Percentiles rank a stretch among this genome's conserved stretches.
phyloP scores from a whole-genome alignment of 1,140 invertebrate species.

The Conus betulinus region DNA sequence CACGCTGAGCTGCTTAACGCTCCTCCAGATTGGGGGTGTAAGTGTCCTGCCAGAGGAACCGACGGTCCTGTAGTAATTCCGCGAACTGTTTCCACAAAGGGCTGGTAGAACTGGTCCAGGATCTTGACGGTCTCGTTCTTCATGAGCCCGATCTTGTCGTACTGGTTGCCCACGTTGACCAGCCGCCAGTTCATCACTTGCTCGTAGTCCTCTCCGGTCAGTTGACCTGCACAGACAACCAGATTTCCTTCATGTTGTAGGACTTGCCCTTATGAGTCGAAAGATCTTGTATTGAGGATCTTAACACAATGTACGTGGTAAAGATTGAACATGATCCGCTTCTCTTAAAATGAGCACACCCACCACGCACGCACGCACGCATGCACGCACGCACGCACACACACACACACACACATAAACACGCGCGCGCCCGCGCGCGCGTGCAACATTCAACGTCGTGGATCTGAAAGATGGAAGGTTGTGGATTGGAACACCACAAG shows the following conservation, averaged over 20 bases:
- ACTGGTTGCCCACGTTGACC: constrained; percentile 21
- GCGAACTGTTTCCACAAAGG: constrained; percentile 15
- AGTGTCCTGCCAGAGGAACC: constrained; percentile 21
- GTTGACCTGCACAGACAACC: neutral
- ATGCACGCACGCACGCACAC: no score
- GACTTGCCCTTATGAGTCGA: no score
- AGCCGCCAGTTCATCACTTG: neutral
- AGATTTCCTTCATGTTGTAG: no score
- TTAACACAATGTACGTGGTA: no score
- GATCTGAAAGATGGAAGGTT: no score
- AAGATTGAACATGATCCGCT: no score
- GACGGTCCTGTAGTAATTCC: neutral
- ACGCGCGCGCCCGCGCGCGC: neutral
- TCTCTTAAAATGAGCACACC: no score
- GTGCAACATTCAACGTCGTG: no score
- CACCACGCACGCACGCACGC: neutral
- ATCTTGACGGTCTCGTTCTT: neutral
- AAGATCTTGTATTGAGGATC: no score
- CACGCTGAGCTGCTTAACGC: neutral
- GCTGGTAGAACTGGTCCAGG: constrained; percentile 33
- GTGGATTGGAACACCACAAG: no score
- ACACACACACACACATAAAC: neutral
- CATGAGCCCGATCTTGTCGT: constrained; percentile 25
- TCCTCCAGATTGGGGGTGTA: neutral
- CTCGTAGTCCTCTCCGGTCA: neutral